These are phyloP conservation scores for Tapera naevia DNA, from an alignment of 2,797 vertebrate genomes.

Conservation along the genomic window DNA sequence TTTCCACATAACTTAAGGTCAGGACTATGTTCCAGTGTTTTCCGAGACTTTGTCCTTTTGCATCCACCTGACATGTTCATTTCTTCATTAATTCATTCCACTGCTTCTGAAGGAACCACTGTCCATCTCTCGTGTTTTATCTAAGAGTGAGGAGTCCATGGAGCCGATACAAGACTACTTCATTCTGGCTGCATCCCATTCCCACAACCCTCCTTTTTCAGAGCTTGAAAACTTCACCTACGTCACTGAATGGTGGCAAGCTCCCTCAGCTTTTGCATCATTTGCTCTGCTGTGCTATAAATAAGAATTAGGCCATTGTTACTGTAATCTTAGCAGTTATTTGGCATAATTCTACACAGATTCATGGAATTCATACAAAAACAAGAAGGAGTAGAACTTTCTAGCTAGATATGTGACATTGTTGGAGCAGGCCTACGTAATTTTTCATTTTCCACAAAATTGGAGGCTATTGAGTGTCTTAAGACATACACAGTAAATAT, in stretches of 20 bases:
- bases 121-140: background rate
- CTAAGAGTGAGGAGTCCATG: fast-evolving
- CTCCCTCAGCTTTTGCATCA: background rate
- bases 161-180: background rate
- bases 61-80: background rate
- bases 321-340: background rate
- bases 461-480: conserved; percentile 45
- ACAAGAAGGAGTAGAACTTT: background rate
- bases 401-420: background rate
- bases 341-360: background rate
- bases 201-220: background rate
- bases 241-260: background rate
- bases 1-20: background rate
- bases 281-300: background rate
- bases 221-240: background rate
- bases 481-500: conserved; percentile 22
- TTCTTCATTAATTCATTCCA: background rate
- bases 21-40: background rate
- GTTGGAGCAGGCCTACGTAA: background rate
- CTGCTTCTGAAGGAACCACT: background rate
- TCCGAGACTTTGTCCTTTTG: background rate
- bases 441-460: conserved; percentile 28
- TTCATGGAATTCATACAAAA: conserved; percentile 18
- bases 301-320: background rate
- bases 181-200: background rate